Conservation (phyloP, 92 coral and sea anemone species). For the Plumapathes pennacea region DNA sequence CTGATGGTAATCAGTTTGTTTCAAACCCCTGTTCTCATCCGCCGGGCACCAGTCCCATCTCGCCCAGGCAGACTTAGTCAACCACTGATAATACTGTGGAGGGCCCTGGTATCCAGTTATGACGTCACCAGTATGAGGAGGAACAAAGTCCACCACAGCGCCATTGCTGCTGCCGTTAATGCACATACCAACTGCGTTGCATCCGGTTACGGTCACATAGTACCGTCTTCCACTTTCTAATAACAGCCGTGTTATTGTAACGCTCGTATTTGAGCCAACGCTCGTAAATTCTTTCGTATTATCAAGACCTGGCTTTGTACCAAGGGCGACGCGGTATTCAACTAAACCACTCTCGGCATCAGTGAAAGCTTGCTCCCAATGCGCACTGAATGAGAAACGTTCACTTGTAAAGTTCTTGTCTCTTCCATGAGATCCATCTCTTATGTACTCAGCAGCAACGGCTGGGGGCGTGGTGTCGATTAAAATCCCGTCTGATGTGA, state of each 20-base stretch:
- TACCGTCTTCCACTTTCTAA: constrained; percentile 82
- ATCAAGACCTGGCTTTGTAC: constrained; percentile 68
- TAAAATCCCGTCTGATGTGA: constrained; percentile 85
- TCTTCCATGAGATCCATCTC: constrained; percentile 72
- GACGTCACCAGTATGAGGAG: constrained; percentile 85
- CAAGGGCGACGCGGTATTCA: constrained; percentile 84
- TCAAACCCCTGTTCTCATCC: constrained; percentile 53
- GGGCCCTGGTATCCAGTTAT: constrained; percentile 78
- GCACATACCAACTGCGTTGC: constrained; percentile 95
- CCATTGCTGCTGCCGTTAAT: constrained; percentile 93
- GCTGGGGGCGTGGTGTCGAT: constrained; percentile 83
- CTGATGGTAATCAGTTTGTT: constrained; percentile 17
- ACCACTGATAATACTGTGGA: constrained; percentile 77
- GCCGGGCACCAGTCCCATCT: constrained; percentile 96
- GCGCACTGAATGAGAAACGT: constrained; percentile 76
- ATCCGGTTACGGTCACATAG: constrained; percentile 79
- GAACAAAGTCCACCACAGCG: constrained; percentile 79
- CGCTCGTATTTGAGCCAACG: constrained; percentile 60
- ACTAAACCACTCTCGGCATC: constrained; percentile 87
- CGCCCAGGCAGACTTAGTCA: constrained; percentile 91
- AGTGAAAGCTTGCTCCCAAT: constrained; percentile 93
- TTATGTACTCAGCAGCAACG: constrained; percentile 70
- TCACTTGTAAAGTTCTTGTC: constrained; percentile 74
- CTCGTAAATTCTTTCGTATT: constrained; percentile 50
- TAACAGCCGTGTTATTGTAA: constrained; percentile 50